These are phyloP conservation scores for Hyposoter dolosus DNA, from an alignment of 2,888 invertebrate genomes.

Conservation along the genomic window DNA sequence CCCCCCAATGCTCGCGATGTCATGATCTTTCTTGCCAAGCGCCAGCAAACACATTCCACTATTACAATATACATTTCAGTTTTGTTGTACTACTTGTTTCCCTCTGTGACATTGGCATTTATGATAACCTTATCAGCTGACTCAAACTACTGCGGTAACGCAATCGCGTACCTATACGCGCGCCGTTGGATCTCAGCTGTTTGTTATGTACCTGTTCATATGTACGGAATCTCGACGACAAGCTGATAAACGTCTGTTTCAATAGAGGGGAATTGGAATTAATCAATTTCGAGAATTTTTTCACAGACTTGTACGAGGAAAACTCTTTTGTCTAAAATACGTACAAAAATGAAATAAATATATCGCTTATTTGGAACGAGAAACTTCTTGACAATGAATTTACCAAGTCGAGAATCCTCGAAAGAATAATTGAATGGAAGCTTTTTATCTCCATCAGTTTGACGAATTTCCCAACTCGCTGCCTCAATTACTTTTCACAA, in stretches of 20 bases:
- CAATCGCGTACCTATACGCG: conserved; percentile 19
- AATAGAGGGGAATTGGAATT: background rate
- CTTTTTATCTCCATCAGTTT: background rate
- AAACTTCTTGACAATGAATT: background rate
- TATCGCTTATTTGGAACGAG: background rate
- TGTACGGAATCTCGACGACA: conserved; percentile 25
- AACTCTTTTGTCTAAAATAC: background rate
- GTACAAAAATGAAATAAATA: background rate
- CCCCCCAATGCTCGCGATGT: conserved; percentile 1
- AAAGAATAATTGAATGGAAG: background rate
- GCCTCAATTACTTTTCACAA: background rate
- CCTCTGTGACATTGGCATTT: conserved; percentile 45
- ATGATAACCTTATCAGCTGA: conserved; percentile 64
- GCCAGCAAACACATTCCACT: conserved; percentile 4
- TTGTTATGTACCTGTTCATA: conserved; percentile 25
- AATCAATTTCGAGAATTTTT: conserved; percentile 1
- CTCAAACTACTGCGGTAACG: conserved; percentile 38
- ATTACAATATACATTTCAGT: background rate
- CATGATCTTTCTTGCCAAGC: conserved; percentile 9
- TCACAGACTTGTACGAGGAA: background rate
- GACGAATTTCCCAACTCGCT: background rate
- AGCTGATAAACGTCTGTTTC: background rate
- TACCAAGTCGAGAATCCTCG: background rate
- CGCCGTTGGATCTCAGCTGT: conserved; percentile 43
- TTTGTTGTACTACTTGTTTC: background rate